Base-by-base conservation (phyloP, 2,797 vertebrate species). In the Falco naumanni region DNA sequence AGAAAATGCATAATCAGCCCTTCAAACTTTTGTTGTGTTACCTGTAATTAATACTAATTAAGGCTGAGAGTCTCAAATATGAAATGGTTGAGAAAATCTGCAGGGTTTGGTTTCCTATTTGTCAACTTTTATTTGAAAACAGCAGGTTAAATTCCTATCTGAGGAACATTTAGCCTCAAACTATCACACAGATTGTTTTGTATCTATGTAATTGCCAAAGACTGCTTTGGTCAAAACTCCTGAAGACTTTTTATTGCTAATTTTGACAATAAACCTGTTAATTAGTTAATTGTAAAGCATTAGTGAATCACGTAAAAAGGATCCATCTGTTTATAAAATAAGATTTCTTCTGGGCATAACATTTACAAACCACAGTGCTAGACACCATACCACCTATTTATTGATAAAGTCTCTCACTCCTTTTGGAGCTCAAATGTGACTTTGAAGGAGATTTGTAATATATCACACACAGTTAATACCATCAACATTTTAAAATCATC, bases 181-280 rank as follows among this genome's bases (percentile, higher is more conserved):
- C 98, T 97, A 97, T 98, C 97, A 92, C 3, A 8, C 97, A 98
- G 96, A 97, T 97, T 98, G 97, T 97, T 97, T 98, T 97, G 88
- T 96, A 88, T 93, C 94, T 96, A 84, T 95, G 95, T 98, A 98
- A 98, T 98, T 98, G 97, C 96, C 96, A 95, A 97, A 98, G 95
- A 97, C 90, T 96, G 93, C 97, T 98, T 98, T 98, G 98, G 98
- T 98, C 96, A 91, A 97, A 97, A 96, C 96, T 98, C 95, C 96
- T 96, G 96, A 98, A 98, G 97, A 97, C 94, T 97, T 98, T 98
- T 98, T 97, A 98, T 97, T 97, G 98, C 97, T 98, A 97, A 98
- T 98, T 98, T 98, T 98, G 97, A 97, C 97, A 97, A 98, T 98
- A 98, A 98, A 98, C 97, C 97, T 98, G 97, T 97, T 98, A 98